Conservation (phyloP, 1,140 invertebrate species). For the Druon quercuslanigerum region DNA sequence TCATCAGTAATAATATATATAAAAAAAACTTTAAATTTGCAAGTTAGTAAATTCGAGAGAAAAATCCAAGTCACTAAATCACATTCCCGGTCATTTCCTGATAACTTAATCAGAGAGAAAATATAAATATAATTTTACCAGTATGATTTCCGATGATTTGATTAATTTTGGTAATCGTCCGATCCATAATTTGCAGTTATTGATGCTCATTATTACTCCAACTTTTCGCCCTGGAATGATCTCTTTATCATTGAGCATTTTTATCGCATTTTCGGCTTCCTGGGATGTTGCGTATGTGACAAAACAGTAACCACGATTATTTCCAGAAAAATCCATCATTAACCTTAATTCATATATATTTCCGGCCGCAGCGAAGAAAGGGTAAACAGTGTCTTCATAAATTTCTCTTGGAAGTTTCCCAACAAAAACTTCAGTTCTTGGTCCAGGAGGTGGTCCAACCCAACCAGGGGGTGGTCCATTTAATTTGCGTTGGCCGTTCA, state of each 20-base stretch:
- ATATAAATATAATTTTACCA: slow-evolving; percentile 50
- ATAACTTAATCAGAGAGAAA: too few relatives aligned
- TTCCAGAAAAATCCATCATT: slow-evolving; percentile 86
- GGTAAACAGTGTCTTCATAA: slow-evolving; percentile 89
- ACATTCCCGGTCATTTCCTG: too few relatives aligned
- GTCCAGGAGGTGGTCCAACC: slow-evolving; percentile 69
- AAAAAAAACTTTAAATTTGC: too few relatives aligned
- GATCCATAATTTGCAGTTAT: slow-evolving; percentile 83
- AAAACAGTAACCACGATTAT: slow-evolving; percentile 83
- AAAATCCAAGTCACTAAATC: too few relatives aligned
- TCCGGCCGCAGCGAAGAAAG: slow-evolving; percentile 80
- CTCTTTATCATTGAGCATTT: slow-evolving; percentile 78
- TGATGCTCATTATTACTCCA: slow-evolving; percentile 80
- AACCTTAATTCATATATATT: slow-evolving; percentile 86
- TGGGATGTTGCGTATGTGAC: slow-evolving; percentile 78
- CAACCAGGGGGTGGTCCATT: slow-evolving; percentile 66
- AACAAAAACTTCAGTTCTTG: slow-evolving; percentile 88
- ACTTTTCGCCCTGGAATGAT: slow-evolving; percentile 78
- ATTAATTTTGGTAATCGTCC: slow-evolving; percentile 70
- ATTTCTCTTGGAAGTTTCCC: slow-evolving; percentile 88
- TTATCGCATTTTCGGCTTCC: slow-evolving; percentile 79
- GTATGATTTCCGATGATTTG: slow-evolving; percentile 53
- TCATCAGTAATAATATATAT: too few relatives aligned
- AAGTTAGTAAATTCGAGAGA: too few relatives aligned
- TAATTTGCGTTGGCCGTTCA: slow-evolving; percentile 78